phyloP scores from a whole-genome alignment of 2,113 vertebrate species.

The Oceanites oceanicus region DNA sequence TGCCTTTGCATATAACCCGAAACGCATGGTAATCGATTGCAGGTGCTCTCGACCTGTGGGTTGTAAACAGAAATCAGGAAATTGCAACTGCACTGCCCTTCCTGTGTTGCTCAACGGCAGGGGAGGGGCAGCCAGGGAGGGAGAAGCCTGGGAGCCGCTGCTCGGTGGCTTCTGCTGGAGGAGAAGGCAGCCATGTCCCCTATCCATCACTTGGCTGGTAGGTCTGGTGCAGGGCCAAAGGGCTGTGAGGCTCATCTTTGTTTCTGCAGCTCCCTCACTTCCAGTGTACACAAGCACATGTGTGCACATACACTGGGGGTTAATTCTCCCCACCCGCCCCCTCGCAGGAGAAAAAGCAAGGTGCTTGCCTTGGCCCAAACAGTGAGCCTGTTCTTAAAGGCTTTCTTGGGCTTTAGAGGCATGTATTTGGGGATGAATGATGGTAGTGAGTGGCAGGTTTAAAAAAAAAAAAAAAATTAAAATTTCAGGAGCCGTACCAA shows the following conservation, averaged over 20 bases:
- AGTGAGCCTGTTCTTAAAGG: rapidly evolving
- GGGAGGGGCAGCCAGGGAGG: neutral
- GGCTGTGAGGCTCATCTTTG: neutral
- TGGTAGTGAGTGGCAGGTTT: neutral
- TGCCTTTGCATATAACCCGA: neutral
- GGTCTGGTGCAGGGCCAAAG: neutral
- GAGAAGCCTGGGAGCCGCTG: neutral
- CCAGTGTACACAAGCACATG: neutral
- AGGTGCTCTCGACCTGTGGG: neutral
- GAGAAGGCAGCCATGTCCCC: rapidly evolving
- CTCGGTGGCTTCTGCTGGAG: neutral
- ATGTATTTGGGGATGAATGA: neutral
- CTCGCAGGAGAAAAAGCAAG: rapidly evolving
- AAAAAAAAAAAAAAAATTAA: neutral
- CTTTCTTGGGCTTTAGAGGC: neutral
- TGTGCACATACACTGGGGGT: rapidly evolving
- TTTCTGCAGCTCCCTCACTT: neutral
- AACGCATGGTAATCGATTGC: neutral
- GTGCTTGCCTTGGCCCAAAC: neutral
- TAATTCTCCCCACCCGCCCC: neutral
- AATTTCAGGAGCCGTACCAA: neutral
- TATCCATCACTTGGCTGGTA: rapidly evolving
- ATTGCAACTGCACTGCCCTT: neutral
- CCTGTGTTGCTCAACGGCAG: neutral
- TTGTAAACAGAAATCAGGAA: slow-evolving; percentile 44